These are phyloP conservation scores for Cheilosia soror DNA, from an alignment of 2,888 invertebrate species.

Conservation along the genomic window DNA sequence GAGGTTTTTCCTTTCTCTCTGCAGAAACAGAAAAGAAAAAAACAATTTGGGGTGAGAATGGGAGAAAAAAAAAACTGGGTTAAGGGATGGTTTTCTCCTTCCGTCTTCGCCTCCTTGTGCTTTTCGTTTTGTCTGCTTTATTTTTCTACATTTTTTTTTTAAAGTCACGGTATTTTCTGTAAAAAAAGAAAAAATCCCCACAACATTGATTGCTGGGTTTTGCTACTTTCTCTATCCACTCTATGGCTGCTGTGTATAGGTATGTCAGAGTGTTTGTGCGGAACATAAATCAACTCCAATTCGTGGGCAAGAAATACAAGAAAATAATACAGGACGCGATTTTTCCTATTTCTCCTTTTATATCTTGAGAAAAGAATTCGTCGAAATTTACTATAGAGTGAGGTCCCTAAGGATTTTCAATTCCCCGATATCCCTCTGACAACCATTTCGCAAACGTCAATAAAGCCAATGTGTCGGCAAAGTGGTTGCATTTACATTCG, in stretches of 20 bases:
- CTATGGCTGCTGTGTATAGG: background rate
- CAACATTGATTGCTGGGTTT: slow-evolving; percentile 58
- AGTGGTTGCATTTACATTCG: slow-evolving; percentile 76
- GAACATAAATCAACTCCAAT: slow-evolving; percentile 72
- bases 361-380: slow-evolving; percentile 31
- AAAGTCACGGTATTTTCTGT: slow-evolving; percentile 59
- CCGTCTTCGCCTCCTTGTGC: background rate
- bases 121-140: slow-evolving; percentile 8
- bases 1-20: slow-evolving; percentile 34
- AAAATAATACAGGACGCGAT: slow-evolving; percentile 51
- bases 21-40: background rate
- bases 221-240: background rate
- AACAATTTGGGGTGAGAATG: background rate
- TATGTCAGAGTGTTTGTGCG: slow-evolving; percentile 21
- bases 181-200: slow-evolving; percentile 30
- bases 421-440: slow-evolving; percentile 58
- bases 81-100: slow-evolving; percentile 41
- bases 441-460: slow-evolving; percentile 73
- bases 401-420: slow-evolving; percentile 69
- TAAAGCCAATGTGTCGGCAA: slow-evolving; percentile 75
- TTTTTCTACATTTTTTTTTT: slow-evolving; percentile 21
- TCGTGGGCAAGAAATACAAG: slow-evolving; percentile 51
- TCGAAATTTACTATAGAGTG: slow-evolving; percentile 45
- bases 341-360: slow-evolving; percentile 14
- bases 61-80: slow-evolving; percentile 42